Evolutionary conservation across 2,797 vertebrate genomes (phyloP).

Genomic region (Sebastes glaucus): DNA sequence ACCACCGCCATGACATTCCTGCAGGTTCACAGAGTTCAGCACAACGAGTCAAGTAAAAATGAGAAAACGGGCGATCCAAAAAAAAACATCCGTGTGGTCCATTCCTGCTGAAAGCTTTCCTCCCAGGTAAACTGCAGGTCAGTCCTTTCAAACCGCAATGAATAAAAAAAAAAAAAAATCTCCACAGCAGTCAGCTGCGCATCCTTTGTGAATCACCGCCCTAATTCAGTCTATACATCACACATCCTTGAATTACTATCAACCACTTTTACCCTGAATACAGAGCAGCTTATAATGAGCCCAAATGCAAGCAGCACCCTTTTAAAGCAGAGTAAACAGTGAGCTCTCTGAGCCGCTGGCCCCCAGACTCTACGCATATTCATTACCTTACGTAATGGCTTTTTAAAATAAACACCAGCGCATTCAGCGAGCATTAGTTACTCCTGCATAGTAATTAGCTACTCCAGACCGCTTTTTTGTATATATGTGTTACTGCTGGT

Average conservation of each 20-base stretch:
- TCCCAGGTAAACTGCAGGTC: conserved; percentile 23
- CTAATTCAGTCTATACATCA: conserved; percentile 48
- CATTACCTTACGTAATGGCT: conserved; percentile 73
- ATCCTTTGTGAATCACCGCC: conserved; percentile 13
- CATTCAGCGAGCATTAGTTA: conserved; percentile 62
- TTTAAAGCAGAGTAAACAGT: conserved; percentile 66
- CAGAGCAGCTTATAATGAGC: conserved; percentile 59
- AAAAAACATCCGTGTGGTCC: not conserved
- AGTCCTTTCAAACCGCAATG: conserved; percentile 22
- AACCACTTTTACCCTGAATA: conserved; percentile 54
- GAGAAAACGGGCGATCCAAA: not conserved
- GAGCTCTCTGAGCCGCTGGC: conserved; percentile 41
- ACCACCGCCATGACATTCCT: not conserved
- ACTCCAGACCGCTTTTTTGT: conserved; percentile 21
- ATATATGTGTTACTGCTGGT: not conserved
- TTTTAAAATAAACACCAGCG: conserved; percentile 69
- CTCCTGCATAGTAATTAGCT: conserved; percentile 56
- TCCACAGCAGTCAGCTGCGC: not conserved
- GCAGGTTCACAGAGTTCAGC: not conserved
- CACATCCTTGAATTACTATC: conserved; percentile 51
- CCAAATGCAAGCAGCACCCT: conserved; percentile 53
- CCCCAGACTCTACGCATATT: conserved; percentile 60
- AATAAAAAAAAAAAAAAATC: not conserved
- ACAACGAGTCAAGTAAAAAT: not conserved
- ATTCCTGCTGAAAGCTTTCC: not conserved